These are phyloP conservation scores for Pristionchus entomophagus DNA, from an alignment of 2,888 invertebrate species.

Conservation along the genomic window DNA sequence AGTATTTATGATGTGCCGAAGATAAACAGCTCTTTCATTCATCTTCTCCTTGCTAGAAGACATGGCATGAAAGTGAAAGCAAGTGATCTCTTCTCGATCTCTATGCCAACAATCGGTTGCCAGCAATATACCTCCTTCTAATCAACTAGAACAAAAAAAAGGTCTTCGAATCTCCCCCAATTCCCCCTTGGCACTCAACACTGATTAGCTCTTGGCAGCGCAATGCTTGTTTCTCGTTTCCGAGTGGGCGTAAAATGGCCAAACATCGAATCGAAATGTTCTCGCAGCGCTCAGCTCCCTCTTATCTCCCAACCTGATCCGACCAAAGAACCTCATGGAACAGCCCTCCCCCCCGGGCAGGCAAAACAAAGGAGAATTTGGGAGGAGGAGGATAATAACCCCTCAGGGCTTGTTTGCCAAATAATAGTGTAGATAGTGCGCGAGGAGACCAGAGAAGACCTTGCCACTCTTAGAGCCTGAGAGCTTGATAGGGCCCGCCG, in stretches of 20 bases:
- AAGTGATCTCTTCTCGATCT: too few relatives aligned
- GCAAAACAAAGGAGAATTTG: constrained; percentile 25
- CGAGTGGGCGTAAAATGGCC: constrained; percentile 4
- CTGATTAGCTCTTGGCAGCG: background rate
- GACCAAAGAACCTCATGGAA: constrained; percentile 19
- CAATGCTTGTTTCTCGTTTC: background rate
- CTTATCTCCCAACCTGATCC: constrained; percentile 36
- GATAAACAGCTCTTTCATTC: background rate
- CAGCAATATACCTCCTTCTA: too few relatives aligned
- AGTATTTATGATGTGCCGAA: background rate
- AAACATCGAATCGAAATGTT: background rate
- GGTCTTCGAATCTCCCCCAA: too few relatives aligned
- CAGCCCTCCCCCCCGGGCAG: background rate
- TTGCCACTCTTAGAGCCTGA: background rate
- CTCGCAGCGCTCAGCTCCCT: background rate
- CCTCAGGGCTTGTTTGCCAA: background rate
- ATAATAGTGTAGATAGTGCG: too few relatives aligned
- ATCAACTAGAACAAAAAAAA: too few relatives aligned
- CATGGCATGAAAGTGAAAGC: constrained; percentile 10
- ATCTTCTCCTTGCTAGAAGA: background rate
- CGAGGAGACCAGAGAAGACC: too few relatives aligned
- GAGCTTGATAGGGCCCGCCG: background rate
- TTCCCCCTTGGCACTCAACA: too few relatives aligned
- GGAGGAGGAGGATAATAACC: background rate
- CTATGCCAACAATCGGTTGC: too few relatives aligned